Evolutionary conservation across 1,140 invertebrate species (phyloP).

Genomic region (Drusus annulatus): DNA sequence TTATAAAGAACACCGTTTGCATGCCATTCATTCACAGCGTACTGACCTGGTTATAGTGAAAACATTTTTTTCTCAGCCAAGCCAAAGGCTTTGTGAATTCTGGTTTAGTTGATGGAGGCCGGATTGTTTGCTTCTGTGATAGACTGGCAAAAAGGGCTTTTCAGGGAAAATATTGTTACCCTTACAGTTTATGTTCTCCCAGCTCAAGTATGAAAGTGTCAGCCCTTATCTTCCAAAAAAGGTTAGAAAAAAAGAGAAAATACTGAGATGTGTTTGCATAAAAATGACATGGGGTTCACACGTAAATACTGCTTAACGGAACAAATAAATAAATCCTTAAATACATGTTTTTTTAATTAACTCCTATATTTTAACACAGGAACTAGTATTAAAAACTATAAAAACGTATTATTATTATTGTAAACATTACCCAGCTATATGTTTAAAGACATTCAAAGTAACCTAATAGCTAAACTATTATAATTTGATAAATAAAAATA

Average conservation of each 20-base stretch:
- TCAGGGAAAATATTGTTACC: slow-evolving; percentile 58
- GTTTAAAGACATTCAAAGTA: too few relatives aligned
- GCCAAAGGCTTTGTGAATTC: slow-evolving; percentile 20
- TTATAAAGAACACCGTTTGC: too few relatives aligned
- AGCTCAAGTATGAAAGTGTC: slow-evolving; percentile 23
- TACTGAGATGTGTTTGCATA: slow-evolving; percentile 52
- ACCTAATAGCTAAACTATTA: too few relatives aligned
- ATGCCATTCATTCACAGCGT: too few relatives aligned
- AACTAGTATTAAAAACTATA: too few relatives aligned
- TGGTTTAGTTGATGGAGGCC: neutral
- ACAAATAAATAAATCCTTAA: neutral
- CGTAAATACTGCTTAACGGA: neutral
- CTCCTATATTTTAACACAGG: too few relatives aligned
- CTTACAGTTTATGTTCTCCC: slow-evolving; percentile 34
- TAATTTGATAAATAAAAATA: too few relatives aligned
- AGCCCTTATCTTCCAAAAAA: neutral
- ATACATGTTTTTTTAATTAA: too few relatives aligned
- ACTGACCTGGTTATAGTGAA: too few relatives aligned
- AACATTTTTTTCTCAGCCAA: neutral
- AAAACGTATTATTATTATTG: too few relatives aligned
- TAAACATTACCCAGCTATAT: too few relatives aligned
- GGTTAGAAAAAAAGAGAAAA: slow-evolving; percentile 40
- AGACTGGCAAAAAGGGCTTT: slow-evolving; percentile 45
- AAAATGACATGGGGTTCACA: neutral
- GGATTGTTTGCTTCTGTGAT: slow-evolving; percentile 18